Evolutionary conservation across 2,113 vertebrate species (phyloP), one percentile per base, ranked within the genome.

Genomic region (Zosterops hypoxanthus): DNA sequence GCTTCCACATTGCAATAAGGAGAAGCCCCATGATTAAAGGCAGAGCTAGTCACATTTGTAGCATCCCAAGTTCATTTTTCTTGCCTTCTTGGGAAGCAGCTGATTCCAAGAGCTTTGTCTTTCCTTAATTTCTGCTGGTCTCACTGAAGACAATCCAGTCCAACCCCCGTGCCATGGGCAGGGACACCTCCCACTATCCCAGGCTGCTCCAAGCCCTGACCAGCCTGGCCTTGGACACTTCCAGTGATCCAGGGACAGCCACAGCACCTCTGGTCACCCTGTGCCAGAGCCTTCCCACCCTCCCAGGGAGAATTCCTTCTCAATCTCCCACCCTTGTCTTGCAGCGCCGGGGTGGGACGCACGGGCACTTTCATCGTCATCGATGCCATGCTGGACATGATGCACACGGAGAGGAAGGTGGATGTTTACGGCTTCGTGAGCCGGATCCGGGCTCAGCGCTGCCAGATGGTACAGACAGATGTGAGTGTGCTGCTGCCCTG

Each of bases 371-470:
- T 99, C 93, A 99, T 99, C 3, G 99, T 99, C 96, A 99, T 99
- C 26, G 99, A 99, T 26, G 99, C 99, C 97, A 99, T 99, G 99
- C 97, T 99, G 98, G 99, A 99, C 98, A 99, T 99, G 99, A 99
- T 99, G 99, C 98, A 98, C 3, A 85, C 98, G 0, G 99, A 99
- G 97, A 98, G 98, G 96, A 99, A 99, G 97, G 99, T 99, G 93
- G 99, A 99, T 0, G 99, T 99, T 26, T 99, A 99, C 23, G 99
- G 99, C 69, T 99, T 99, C 11, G 99, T 99, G 77, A 99, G 99
- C 82, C 98, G 99, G 29, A 99, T 99, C 97, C 97, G 99, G 79
- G 99, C 99, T 31, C 99, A 99, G 96, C 99, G 99, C 96, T 99
- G 99, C 97, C 99, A 99, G 98, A 99, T 99, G 99, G 99, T 99